phyloP scores from a whole-genome alignment of 2,888 invertebrate genomes.

The Caenorhabditis auriculariae region DNA sequence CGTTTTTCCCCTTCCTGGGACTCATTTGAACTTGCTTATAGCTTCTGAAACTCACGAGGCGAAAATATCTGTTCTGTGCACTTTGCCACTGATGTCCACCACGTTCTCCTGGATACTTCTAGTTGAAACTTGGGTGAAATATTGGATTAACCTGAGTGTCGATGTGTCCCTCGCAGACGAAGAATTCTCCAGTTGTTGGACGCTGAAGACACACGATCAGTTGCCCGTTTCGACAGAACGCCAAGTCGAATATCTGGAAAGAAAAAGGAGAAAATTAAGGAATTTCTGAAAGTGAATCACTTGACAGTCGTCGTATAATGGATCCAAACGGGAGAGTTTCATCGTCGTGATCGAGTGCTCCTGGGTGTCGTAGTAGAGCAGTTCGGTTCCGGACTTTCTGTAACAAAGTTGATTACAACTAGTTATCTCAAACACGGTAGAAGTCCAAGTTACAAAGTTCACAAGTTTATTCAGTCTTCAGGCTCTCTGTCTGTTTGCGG shows the following conservation, averaged over 20 bases:
- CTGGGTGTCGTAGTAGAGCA: conserved; percentile 12
- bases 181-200: conserved; percentile 7
- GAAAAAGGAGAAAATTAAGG: not conserved
- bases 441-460: too few species aligned
- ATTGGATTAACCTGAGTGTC: conserved; percentile 8
- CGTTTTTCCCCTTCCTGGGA: conserved; percentile 4
- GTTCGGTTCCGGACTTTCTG: conserved; percentile 9
- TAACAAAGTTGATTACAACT: too few species aligned
- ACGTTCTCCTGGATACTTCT: conserved; percentile 1
- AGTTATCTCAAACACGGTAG: too few species aligned
- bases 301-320: conserved; percentile 8
- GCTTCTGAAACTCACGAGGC: not conserved
- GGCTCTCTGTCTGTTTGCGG: too few species aligned
- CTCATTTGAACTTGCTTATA: not conserved
- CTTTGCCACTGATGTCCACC: conserved; percentile 8
- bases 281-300: not conserved
- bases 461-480: too few species aligned
- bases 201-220: conserved; percentile 8
- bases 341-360: conserved; percentile 1
- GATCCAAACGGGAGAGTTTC: conserved; percentile 10
- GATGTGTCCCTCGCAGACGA: conserved; percentile 13
- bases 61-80: conserved; percentile 6
- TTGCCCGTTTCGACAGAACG: conserved; percentile 7
- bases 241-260: conserved; percentile 11
- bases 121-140: too few species aligned